Evolutionary conservation across 2,113 vertebrate genomes (phyloP).

Genomic region (Petrocephalus zakoni): DNA sequence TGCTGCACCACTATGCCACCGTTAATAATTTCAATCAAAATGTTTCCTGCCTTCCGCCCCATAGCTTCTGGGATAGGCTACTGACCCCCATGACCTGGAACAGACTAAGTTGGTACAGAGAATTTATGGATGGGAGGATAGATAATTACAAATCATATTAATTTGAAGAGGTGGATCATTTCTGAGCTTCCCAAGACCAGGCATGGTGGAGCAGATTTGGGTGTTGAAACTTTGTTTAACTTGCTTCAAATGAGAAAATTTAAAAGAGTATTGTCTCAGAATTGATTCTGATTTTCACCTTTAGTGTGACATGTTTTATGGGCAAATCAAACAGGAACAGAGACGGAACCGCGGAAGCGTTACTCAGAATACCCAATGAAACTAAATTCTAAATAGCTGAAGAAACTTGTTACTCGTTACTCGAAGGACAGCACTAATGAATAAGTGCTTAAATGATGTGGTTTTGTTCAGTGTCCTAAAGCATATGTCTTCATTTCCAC

Average conservation of each 20-base stretch:
- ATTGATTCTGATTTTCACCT: neutral
- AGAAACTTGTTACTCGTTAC: neutral
- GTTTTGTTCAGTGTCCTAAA: neutral
- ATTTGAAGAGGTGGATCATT: neutral
- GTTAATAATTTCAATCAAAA: too few species aligned
- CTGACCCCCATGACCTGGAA: neutral
- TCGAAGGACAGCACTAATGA: neutral
- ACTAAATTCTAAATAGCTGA: neutral
- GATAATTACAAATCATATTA: too few species aligned
- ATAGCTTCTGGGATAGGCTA: too few species aligned
- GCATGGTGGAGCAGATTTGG: too few species aligned
- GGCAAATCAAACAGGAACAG: neutral
- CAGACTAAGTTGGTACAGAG: neutral
- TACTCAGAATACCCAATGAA: neutral
- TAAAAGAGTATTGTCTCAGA: neutral
- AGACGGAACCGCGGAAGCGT: neutral
- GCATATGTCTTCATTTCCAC: neutral
- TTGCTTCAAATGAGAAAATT: neutral
- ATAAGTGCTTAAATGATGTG: neutral
- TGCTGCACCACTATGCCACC: too few species aligned
- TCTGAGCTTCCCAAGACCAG: neutral
- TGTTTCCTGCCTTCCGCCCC: too few species aligned
- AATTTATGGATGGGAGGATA: neutral
- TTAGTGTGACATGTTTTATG: neutral
- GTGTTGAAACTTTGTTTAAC: neutral